Percentiles rank a stretch among this genome's conserved stretches.
These are phyloP conservation scores for Crocallis elinguaria DNA, from an alignment of 2,888 invertebrate species.

Conservation along the genomic window DNA sequence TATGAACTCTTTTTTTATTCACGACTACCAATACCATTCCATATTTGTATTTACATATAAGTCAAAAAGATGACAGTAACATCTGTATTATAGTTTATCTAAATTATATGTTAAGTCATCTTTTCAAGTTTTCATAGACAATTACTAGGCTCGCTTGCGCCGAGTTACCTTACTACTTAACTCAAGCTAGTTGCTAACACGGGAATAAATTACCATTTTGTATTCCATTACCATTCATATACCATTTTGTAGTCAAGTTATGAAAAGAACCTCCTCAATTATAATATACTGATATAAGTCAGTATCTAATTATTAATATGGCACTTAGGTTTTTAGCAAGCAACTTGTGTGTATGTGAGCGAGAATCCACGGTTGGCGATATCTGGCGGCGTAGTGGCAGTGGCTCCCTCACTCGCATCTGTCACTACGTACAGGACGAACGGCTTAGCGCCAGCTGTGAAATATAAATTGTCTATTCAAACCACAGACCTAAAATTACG, in stretches of 20 bases:
- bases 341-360: slow-evolving; percentile 87
- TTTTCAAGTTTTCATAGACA: not conserved
- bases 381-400: slow-evolving; percentile 79
- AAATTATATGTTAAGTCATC: slow-evolving; percentile 1
- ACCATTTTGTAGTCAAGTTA: too few species aligned
- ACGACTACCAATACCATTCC: not conserved
- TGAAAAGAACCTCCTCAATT: too few species aligned
- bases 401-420: slow-evolving; percentile 83
- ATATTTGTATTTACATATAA: slow-evolving; percentile 3
- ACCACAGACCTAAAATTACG: too few species aligned
- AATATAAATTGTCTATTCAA: too few species aligned
- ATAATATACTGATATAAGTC: too few species aligned
- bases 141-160: too few species aligned
- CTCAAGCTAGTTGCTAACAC: too few species aligned
- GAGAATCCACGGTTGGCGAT: slow-evolving; percentile 91
- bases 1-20: slow-evolving; percentile 18
- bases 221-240: too few species aligned
- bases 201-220: too few species aligned
- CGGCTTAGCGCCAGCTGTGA: slow-evolving; percentile 73
- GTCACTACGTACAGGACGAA: slow-evolving; percentile 91
- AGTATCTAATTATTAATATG: too few species aligned
- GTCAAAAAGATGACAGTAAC: slow-evolving; percentile 24
- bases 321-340: slow-evolving; percentile 74
- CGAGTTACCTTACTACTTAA: too few species aligned
- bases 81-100: not conserved